Evolutionary conservation across 2,888 invertebrate genomes (phyloP).

Genomic region (Drosophila birchii): DNA sequence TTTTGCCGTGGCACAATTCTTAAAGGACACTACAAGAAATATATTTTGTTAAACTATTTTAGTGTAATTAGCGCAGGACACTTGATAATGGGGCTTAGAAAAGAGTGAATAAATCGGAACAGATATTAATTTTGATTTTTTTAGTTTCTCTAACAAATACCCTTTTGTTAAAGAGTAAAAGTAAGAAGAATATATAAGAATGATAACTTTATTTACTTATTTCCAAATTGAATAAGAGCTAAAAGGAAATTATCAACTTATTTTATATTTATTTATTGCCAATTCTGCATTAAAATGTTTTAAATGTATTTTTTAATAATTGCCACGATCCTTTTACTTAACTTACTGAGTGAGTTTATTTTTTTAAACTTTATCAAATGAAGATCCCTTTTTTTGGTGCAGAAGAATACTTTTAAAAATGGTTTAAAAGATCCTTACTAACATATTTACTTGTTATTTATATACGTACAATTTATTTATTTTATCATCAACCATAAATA

Average conservation of each 20-base stretch:
- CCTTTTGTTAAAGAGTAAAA: too few relatives aligned
- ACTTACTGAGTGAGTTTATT: not conserved
- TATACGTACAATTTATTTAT: not conserved
- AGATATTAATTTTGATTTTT: not conserved
- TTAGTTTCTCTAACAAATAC: not conserved
- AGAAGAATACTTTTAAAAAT: not conserved
- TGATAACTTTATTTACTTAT: not conserved
- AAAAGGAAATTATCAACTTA: not conserved
- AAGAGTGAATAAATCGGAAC: not conserved
- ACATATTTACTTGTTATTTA: not conserved
- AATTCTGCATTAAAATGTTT: not conserved
- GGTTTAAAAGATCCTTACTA: too few relatives aligned
- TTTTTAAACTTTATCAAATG: not conserved
- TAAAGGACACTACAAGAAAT: not conserved
- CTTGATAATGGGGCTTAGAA: not conserved
- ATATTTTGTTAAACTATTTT: not conserved
- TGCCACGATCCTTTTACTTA: not conserved
- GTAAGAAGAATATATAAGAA: not conserved
- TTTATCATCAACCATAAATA: not conserved
- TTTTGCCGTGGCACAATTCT: conserved; percentile 5
- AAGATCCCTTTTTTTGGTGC: not conserved
- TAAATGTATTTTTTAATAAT: not conserved
- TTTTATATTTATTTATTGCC: too few relatives aligned
- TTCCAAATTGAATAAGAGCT: not conserved
- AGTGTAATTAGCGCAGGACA: too few relatives aligned